Conservation (phyloP, 2,888 invertebrate genomes). For the Drepana falcataria region DNA sequence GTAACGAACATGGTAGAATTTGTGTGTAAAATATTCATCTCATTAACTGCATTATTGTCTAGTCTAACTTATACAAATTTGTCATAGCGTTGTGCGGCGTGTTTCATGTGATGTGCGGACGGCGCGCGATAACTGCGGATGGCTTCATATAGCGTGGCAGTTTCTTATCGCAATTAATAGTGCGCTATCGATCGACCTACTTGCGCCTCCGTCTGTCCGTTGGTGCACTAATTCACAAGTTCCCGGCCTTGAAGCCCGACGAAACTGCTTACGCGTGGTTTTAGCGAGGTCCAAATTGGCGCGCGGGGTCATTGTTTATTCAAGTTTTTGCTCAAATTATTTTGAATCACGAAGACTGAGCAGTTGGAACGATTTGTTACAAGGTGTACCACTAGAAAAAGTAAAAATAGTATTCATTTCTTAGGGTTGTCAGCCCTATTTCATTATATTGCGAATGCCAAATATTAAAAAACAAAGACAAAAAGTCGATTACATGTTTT, state of each 20-base stretch:
- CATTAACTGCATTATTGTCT: slow-evolving; percentile 29
- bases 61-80: slow-evolving; percentile 30
- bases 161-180: slow-evolving; percentile 63
- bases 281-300: slow-evolving; percentile 48
- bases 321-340: background rate
- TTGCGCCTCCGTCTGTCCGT: slow-evolving; percentile 20
- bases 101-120: slow-evolving; percentile 58
- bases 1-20: background rate
- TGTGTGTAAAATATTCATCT: slow-evolving; percentile 22
- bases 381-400: background rate
- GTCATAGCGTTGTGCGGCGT: slow-evolving; percentile 39
- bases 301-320: slow-evolving; percentile 35
- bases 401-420: background rate
- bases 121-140: slow-evolving; percentile 61
- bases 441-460: background rate
- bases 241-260: slow-evolving; percentile 41
- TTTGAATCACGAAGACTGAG: background rate
- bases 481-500: too few relatives aligned
- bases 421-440: too few relatives aligned
- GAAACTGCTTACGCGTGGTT: slow-evolving; percentile 32
- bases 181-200: slow-evolving; percentile 52
- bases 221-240: slow-evolving; percentile 46
- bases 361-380: background rate
- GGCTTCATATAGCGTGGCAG: slow-evolving; percentile 49
- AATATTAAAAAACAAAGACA: too few relatives aligned